Conservation (phyloP, 1,140 invertebrate species). For the Pachypeltis micranthus region DNA sequence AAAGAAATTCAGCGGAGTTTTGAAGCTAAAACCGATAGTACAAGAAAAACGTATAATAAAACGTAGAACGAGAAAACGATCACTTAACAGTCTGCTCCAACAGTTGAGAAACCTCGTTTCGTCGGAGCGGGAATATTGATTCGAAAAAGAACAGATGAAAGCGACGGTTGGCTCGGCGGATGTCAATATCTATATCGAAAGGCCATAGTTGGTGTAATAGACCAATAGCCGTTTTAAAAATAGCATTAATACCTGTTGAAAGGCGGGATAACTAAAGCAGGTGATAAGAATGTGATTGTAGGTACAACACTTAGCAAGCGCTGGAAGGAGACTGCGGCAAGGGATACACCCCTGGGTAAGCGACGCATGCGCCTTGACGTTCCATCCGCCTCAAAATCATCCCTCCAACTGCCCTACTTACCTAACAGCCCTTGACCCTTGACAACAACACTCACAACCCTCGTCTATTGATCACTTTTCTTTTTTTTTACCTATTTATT, state of each 20-base stretch:
- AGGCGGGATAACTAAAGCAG: background rate
- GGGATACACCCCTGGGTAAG: background rate
- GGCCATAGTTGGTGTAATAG: too few relatives aligned
- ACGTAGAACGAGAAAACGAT: too few relatives aligned
- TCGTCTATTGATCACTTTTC: background rate
- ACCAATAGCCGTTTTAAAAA: too few relatives aligned
- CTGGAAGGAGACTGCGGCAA: background rate
- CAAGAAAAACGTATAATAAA: too few relatives aligned
- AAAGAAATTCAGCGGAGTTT: too few relatives aligned
- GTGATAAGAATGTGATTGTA: background rate
- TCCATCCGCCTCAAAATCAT: background rate
- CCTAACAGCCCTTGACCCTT: slow-evolving; percentile 12
- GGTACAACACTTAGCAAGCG: background rate
- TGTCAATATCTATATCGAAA: too few relatives aligned
- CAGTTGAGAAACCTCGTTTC: background rate
- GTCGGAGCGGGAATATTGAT: background rate
- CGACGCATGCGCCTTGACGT: background rate
- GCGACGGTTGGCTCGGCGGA: background rate
- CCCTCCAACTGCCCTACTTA: slow-evolving; percentile 4
- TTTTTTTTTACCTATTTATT: background rate
- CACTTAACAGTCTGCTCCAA: too few relatives aligned
- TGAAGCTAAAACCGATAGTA: too few relatives aligned
- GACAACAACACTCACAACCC: slow-evolving; percentile 2
- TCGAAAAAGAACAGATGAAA: background rate
- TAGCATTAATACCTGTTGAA: background rate